These are phyloP conservation scores for Phoxinus phoxinus DNA, from an alignment of 2,113 vertebrate species.

Conservation along the genomic window DNA sequence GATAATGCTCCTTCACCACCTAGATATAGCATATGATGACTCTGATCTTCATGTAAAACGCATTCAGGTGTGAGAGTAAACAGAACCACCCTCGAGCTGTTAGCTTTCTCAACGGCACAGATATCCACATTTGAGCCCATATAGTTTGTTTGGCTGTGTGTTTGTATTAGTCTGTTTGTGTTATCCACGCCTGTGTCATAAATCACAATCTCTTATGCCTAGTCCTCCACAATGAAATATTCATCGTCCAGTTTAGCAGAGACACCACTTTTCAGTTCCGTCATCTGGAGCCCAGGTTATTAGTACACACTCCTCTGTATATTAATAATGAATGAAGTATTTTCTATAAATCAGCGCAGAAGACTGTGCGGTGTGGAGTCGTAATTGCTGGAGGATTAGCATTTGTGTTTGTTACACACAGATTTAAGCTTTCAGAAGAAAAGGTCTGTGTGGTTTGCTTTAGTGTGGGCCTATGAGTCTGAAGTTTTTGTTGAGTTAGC, in stretches of 20 bases:
- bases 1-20: conserved; percentile 28
- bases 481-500: conserved; percentile 22
- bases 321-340: conserved; percentile 58
- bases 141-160: neutral
- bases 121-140: neutral
- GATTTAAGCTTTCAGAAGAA: conserved; percentile 23
- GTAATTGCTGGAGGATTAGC: conserved; percentile 30
- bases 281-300: conserved; percentile 46
- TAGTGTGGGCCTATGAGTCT: neutral
- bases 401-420: conserved; percentile 23
- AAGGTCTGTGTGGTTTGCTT: neutral
- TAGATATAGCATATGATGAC: conserved; percentile 9
- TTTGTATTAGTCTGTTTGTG: conserved; percentile 22
- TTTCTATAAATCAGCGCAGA: conserved; percentile 51
- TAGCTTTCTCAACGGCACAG: neutral
- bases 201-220: conserved; percentile 41
- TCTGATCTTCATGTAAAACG: conserved; percentile 9
- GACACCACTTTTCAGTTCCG: conserved; percentile 51
- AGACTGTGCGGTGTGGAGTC: conserved; percentile 5
- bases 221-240: conserved; percentile 52
- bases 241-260: conserved; percentile 55
- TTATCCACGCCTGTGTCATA: conserved; percentile 26
- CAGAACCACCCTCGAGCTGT: neutral
- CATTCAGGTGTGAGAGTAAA: conserved; percentile 24
- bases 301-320: conserved; percentile 41